A percentile compares a stretch with the other conserved stretches of the same genome.
Evolutionary conservation across 1,140 invertebrate species (phyloP).

Genomic region (Zaprionus africanus): DNA sequence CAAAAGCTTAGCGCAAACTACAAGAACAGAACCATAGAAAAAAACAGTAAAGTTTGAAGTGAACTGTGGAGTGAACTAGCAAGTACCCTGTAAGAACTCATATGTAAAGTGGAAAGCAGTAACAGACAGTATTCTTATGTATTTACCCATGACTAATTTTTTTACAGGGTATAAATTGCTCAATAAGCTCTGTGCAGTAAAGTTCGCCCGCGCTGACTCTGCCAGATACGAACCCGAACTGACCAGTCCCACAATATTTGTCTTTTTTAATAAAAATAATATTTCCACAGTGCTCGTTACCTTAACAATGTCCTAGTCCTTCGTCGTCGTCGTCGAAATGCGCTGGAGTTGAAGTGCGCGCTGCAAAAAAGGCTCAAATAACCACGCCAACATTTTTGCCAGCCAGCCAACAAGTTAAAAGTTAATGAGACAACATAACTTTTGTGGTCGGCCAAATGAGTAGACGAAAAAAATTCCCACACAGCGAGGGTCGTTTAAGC

Average conservation of each 20-base stretch:
- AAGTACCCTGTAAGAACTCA: neutral
- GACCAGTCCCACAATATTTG: slow-evolving; percentile 62
- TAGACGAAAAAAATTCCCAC: slow-evolving; percentile 32
- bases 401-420: slow-evolving; percentile 72
- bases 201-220: slow-evolving; percentile 22
- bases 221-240: slow-evolving; percentile 10
- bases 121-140: too few relatives aligned
- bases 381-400: slow-evolving; percentile 56
- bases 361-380: slow-evolving; percentile 68
- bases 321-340: slow-evolving; percentile 27
- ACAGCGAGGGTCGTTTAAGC: slow-evolving; percentile 21
- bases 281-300: slow-evolving; percentile 75
- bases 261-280: slow-evolving; percentile 75
- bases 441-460: slow-evolving; percentile 77
- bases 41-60: neutral
- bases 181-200: slow-evolving; percentile 41
- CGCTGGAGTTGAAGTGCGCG: slow-evolving; percentile 61
- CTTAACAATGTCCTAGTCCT: slow-evolving; percentile 76
- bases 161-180: slow-evolving; percentile 10
- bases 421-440: slow-evolving; percentile 84
- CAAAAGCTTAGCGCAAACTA: slow-evolving; percentile 66
- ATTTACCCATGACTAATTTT: too few relatives aligned
- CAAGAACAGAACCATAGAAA: slow-evolving; percentile 40
- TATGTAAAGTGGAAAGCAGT: neutral
- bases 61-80: neutral